Evolutionary conservation across 1,140 invertebrate genomes (phyloP).

Genomic region (Bombus fervidus): DNA sequence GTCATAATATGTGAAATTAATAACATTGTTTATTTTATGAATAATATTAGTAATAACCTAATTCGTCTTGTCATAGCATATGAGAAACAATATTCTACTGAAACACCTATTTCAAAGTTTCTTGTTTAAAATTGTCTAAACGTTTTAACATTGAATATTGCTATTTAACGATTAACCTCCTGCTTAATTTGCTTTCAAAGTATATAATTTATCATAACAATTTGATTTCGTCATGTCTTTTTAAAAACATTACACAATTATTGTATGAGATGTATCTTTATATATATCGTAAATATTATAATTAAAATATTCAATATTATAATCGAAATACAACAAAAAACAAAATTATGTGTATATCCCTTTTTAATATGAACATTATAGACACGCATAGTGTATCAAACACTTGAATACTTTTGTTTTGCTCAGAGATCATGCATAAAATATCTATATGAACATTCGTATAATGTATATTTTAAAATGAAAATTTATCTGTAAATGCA

Average conservation of each 20-base stretch:
- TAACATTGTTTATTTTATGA: background rate
- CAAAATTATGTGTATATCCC: background rate
- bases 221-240: background rate
- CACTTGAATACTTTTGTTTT: conserved; percentile 4
- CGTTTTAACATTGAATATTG: background rate
- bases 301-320: background rate
- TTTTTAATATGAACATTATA: conserved; percentile 19
- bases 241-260: background rate
- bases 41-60: background rate
- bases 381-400: conserved; percentile 3
- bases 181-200: background rate
- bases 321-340: conserved; percentile 3
- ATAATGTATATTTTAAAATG: background rate
- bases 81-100: background rate
- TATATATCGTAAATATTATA: background rate
- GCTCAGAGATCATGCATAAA: conserved; percentile 16
- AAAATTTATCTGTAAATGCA: background rate
- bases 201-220: background rate
- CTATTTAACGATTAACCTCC: background rate
- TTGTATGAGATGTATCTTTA: background rate
- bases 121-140: background rate
- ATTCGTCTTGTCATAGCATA: background rate
- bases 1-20: background rate
- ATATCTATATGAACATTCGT: background rate
- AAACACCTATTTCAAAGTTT: background rate